Conservation (phyloP, 35 echinoderm and acorn worm genomes). For the Apostichopus californicus region DNA sequence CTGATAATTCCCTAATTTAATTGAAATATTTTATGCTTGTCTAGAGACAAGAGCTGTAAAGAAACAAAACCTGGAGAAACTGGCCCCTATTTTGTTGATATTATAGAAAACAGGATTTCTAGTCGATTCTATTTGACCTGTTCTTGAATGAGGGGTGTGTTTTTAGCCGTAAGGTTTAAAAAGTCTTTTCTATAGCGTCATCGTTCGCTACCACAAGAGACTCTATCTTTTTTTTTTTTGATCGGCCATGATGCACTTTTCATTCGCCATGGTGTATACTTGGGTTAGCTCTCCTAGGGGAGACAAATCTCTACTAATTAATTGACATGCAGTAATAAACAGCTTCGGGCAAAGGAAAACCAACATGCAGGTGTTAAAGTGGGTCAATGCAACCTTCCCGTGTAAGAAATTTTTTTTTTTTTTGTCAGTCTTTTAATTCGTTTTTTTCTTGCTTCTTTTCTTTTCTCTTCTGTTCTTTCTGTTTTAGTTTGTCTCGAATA, state of each 20-base stretch:
- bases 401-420: no score
- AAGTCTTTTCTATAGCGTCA: not conserved
- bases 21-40: not conserved
- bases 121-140: not conserved
- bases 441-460: no score
- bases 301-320: not conserved
- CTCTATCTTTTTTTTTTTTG: not conserved
- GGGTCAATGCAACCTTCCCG: not conserved
- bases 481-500: no score
- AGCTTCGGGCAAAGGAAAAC: not conserved
- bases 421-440: no score
- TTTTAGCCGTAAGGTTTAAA: not conserved
- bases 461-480: not conserved
- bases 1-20: no score
- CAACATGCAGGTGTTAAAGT: not conserved
- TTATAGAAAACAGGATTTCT: not conserved
- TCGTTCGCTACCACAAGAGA: not conserved
- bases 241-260: not conserved
- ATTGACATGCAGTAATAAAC: not conserved
- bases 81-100: not conserved
- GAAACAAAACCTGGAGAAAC: not conserved
- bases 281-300: not conserved
- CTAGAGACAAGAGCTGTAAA: not conserved
- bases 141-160: not conserved
- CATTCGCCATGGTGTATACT: not conserved